Evolutionary conservation across 2,797 vertebrate species (phyloP).

Genomic region (Chaetophractus vellerosus): DNA sequence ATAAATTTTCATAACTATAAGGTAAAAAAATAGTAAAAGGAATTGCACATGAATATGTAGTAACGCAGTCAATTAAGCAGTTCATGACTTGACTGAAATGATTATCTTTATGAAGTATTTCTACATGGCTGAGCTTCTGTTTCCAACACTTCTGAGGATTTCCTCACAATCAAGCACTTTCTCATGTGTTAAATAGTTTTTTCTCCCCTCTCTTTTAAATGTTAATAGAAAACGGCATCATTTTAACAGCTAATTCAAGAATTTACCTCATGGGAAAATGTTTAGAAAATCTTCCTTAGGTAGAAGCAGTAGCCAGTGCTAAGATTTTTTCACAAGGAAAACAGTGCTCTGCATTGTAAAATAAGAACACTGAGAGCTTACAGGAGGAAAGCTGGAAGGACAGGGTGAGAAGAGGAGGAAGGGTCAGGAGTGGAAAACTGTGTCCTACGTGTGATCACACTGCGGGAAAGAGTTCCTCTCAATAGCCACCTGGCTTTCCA

Average conservation of each 20-base stretch:
- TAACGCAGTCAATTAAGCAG: slow-evolving; percentile 14
- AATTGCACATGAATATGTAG: not conserved
- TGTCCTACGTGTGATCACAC: not conserved
- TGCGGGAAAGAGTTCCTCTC: not conserved
- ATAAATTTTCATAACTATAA: slow-evolving; percentile 50
- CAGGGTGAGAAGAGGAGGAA: not conserved
- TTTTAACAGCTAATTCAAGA: slow-evolving; percentile 9
- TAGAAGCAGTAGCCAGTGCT: not conserved
- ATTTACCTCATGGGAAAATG: not conserved
- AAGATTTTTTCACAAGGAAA: not conserved
- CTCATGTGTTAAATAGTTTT: not conserved
- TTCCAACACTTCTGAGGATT: slow-evolving; percentile 16
- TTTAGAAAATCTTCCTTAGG: not conserved
- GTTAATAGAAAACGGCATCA: not conserved
- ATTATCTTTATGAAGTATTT: slow-evolving; percentile 43
- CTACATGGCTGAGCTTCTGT: not conserved
- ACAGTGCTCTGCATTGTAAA: not conserved
- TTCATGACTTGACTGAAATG: slow-evolving; percentile 1
- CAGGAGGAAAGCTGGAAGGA: not conserved
- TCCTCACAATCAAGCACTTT: not conserved
- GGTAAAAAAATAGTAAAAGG: not conserved
- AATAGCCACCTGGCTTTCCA: not conserved
- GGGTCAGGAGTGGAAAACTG: not conserved
- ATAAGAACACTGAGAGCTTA: not conserved
- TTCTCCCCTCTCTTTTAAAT: slow-evolving; percentile 1